Percentiles rank a stretch among this genome's conserved stretches.
These are phyloP conservation scores for Glomeris maerens DNA, from an alignment of 1,140 invertebrate species.

Conservation along the genomic window DNA sequence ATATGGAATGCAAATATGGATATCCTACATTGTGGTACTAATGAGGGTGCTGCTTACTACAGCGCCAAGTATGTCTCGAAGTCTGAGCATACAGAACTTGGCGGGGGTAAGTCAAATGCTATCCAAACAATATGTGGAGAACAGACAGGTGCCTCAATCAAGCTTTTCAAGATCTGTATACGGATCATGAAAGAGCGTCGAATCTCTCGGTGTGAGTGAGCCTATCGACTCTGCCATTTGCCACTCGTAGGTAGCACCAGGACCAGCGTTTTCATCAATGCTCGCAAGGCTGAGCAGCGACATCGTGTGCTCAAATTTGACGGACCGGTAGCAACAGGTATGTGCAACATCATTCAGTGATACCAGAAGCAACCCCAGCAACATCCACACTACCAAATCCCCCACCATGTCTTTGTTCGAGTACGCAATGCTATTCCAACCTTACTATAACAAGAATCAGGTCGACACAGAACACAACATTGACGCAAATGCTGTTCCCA, in stretches of 20 bases:
- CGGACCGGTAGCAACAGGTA: no score
- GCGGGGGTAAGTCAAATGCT: constrained; percentile 20
- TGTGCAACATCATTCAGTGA: no score
- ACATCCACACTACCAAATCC: no score
- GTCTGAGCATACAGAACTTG: constrained; percentile 23
- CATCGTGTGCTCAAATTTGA: no score
- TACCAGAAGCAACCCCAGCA: no score
- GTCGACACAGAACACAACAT: no score
- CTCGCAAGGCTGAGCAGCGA: no score
- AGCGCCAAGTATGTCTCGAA: constrained; percentile 31
- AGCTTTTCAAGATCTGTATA: constrained; percentile 21
- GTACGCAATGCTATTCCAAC: no score
- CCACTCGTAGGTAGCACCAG: neutral
- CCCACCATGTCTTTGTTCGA: no score
- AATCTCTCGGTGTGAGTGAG: constrained; percentile 15
- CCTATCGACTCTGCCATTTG: constrained; percentile 15
- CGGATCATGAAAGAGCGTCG: constrained; percentile 12
- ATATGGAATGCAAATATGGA: constrained; percentile 27
- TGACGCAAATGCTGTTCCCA: no score
- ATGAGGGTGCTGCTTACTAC: constrained; percentile 26
- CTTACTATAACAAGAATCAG: no score
- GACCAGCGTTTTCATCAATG: constrained; percentile 8
- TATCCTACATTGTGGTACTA: constrained; percentile 25
- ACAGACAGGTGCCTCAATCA: constrained; percentile 24
- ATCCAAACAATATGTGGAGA: constrained; percentile 21